A percentile compares a stretch with the other conserved stretches of the same genome.
phyloP scores from a whole-genome alignment of 2,113 vertebrate species.

The Manacus vitellinus region DNA sequence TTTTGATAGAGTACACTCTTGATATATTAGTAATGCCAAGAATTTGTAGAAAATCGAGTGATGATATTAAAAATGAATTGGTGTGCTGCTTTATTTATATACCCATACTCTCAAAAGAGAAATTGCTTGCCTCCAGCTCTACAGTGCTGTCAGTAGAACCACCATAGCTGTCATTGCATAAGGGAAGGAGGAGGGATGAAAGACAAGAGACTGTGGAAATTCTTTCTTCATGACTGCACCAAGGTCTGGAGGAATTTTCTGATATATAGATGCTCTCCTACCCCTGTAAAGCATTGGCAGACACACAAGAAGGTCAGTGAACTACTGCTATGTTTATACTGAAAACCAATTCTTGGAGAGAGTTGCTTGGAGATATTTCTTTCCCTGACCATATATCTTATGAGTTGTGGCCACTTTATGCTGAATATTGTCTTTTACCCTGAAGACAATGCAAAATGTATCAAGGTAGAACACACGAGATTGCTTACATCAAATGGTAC shows the following conservation, averaged over 20 bases:
- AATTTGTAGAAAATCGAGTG: not conserved
- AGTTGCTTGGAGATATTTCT: not conserved
- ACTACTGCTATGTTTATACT: not conserved
- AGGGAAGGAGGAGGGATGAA: not conserved
- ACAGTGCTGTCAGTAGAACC: not conserved
- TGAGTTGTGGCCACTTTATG: not conserved
- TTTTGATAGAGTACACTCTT: not conserved
- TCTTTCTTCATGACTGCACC: not conserved
- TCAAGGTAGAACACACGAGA: not conserved
- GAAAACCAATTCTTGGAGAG: not conserved
- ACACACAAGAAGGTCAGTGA: not conserved
- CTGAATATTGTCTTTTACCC: not conserved
- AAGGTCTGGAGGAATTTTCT: not conserved
- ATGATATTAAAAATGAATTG: not conserved
- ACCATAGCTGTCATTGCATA: not conserved
- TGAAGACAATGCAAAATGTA: not conserved
- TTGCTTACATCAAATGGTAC: not conserved
- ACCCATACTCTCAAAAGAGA: not conserved
- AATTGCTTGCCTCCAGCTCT: not conserved
- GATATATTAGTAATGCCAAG: not conserved
- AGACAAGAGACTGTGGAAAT: not conserved
- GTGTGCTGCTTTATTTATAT: not conserved
- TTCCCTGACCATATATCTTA: not conserved
- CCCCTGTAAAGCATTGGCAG: not conserved
- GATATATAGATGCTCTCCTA: not conserved